Evolutionary conservation across 35 echinoderm and acorn worm species (phyloP).

Genomic region (Strongylocentrotus purpuratus): DNA sequence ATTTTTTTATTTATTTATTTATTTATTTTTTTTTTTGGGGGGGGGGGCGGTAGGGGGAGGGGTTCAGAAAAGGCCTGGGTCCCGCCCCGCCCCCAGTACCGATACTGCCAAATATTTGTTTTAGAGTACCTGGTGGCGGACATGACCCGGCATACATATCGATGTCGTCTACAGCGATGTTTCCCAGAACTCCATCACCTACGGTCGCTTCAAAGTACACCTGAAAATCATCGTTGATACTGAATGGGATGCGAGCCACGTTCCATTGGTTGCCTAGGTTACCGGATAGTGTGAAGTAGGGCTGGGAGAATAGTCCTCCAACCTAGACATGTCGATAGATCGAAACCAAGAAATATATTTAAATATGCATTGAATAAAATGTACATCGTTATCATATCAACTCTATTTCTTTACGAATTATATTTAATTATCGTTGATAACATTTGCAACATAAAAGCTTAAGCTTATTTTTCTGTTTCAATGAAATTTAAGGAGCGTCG

Average conservation of each 20-base stretch:
- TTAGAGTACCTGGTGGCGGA: constrained; percentile 41
- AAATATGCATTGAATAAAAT: neutral
- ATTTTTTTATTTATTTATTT: too few species aligned
- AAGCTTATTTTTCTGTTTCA: too few species aligned
- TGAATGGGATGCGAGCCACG: constrained; percentile 24
- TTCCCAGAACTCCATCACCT: constrained; percentile 59
- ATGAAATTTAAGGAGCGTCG: too few species aligned
- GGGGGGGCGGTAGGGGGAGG: too few species aligned
- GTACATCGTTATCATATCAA: neutral
- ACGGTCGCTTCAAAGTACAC: constrained; percentile 70
- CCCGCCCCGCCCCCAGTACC: too few species aligned
- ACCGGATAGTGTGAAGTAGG: neutral
- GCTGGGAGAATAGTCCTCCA: neutral
- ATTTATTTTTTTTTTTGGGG: too few species aligned
- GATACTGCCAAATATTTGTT: too few species aligned
- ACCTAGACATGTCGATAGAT: neutral
- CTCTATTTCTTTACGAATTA: neutral
- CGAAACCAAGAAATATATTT: neutral
- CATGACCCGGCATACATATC: constrained; percentile 62
- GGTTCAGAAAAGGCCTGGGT: too few species aligned
- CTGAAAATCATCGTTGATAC: constrained; percentile 15
- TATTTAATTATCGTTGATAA: too few species aligned
- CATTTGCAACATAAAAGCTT: too few species aligned
- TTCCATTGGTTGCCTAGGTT: constrained; percentile 38
- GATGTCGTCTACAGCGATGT: constrained; percentile 89